These are phyloP conservation scores for Hylyphantes graminicola DNA, from an alignment of 1,140 invertebrate species.

Conservation along the genomic window DNA sequence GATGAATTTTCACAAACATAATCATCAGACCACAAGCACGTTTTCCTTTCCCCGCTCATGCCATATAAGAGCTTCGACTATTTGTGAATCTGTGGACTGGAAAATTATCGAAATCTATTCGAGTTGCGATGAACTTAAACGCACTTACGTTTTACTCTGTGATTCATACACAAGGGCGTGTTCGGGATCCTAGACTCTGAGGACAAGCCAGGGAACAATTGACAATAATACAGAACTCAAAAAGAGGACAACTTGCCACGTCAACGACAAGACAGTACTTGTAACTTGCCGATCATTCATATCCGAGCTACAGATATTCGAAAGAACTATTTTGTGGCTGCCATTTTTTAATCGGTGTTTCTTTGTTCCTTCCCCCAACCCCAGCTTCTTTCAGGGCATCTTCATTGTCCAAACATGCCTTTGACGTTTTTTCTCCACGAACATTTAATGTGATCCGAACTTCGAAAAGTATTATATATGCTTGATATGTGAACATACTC, in stretches of 20 bases:
- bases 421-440: conserved; percentile 10
- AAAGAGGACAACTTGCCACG: no score
- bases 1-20: no score
- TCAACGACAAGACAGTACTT: no score
- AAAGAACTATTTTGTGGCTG: conserved; percentile 1
- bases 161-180: conserved; percentile 20
- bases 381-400: not conserved
- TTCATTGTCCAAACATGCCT: conserved; percentile 45
- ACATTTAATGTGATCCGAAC: conserved; percentile 56
- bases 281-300: not conserved
- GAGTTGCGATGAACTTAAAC: not conserved
- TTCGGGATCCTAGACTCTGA: not conserved
- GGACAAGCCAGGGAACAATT: conserved; percentile 2
- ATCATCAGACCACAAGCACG: no score
- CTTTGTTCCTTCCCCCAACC: conserved; percentile 6
- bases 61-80: no score
- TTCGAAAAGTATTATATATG: conserved; percentile 50
- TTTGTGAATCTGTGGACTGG: no score
- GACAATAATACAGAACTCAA: not conserved
- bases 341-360: conserved; percentile 4
- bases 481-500: conserved; percentile 29
- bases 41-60: no score
- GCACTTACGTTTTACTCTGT: conserved; percentile 24
- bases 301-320: not conserved
- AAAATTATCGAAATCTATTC: not conserved